Conservation (phyloP, 1,140 invertebrate species). For the Oscheius sp. region DNA sequence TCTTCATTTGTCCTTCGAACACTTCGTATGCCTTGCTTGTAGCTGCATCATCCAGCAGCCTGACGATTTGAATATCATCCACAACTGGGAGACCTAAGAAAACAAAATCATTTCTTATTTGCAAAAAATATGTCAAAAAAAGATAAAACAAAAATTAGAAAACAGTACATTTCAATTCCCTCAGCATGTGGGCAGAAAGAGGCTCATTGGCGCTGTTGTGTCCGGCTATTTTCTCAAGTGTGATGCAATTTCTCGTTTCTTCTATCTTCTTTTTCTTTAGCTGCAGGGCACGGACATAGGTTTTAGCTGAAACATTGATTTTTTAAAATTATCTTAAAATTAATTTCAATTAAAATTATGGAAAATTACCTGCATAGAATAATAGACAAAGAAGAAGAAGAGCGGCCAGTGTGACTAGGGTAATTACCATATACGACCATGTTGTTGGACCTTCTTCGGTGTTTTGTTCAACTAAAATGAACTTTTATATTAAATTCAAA, state of each 20-base stretch:
- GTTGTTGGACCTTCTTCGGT: neutral
- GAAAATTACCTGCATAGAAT: neutral
- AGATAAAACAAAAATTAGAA: no score
- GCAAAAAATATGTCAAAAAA: no score
- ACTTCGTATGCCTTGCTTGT: constrained; percentile 76
- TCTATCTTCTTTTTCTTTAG: constrained; percentile 5
- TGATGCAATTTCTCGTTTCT: constrained; percentile 20
- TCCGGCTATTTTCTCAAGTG: constrained; percentile 25
- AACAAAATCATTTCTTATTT: neutral
- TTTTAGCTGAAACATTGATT: no score
- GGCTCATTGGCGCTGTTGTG: neutral
- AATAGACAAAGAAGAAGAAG: constrained; percentile 1
- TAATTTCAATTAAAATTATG: neutral
- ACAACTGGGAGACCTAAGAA: constrained; percentile 22
- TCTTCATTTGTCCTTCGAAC: constrained; percentile 73
- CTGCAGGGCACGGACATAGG: neutral
- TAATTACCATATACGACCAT: neutral
- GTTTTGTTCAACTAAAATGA: constrained; percentile 18
- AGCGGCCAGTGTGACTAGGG: neutral
- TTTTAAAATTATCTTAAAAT: no score
- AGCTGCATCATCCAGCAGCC: constrained; percentile 37
- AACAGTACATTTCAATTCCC: constrained; percentile 18
- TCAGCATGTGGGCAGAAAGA: neutral
- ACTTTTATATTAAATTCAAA: neutral
- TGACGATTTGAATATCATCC: neutral